Evolutionary conservation across 2,797 vertebrate genomes (phyloP).

Genomic region (Clarias fuscus): DNA sequence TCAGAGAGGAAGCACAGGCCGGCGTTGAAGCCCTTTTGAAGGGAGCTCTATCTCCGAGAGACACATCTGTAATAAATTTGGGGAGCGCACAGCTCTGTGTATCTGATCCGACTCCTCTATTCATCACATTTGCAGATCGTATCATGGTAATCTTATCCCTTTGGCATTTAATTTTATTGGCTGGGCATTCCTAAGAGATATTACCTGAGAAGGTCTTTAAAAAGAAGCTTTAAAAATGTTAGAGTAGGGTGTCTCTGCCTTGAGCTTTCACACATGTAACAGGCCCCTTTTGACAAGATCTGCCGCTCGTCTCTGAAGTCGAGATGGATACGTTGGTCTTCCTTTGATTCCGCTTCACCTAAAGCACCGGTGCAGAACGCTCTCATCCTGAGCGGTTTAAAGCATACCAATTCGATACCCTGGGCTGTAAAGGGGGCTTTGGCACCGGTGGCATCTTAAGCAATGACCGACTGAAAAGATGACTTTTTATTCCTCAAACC

Average conservation of each 20-base stretch:
- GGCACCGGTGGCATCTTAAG: conserved; percentile 71
- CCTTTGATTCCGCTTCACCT: conserved; percentile 52
- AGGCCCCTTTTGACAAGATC: conserved; percentile 47
- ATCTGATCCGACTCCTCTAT: conserved; percentile 60
- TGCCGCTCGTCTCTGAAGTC: conserved; percentile 46
- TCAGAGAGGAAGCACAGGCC: conserved; percentile 40
- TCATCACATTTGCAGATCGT: conserved; percentile 63
- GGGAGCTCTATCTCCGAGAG: conserved; percentile 54
- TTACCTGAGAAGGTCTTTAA: conserved; percentile 45
- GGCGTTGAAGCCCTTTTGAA: conserved; percentile 41
- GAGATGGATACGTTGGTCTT: conserved; percentile 47
- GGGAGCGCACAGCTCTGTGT: conserved; percentile 51
- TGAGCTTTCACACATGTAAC: conserved; percentile 48
- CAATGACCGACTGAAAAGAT: conserved; percentile 77
- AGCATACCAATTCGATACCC: conserved; percentile 57
- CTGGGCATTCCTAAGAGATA: conserved; percentile 56
- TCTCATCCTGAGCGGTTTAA: conserved; percentile 52
- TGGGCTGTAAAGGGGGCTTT: conserved; percentile 64
- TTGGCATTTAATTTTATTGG: conserved; percentile 62
- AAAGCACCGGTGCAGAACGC: conserved; percentile 57
- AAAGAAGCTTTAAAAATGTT: conserved; percentile 37
- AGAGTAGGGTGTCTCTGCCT: conserved; percentile 44
- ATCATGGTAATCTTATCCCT: conserved; percentile 60
- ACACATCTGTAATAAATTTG: conserved; percentile 60
- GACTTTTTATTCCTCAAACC: conserved; percentile 72